Percentiles rank a stretch among this genome's conserved stretches.
These are phyloP conservation scores for Echeneis naucrates DNA, from an alignment of 2,797 vertebrate genomes.

Conservation along the genomic window DNA sequence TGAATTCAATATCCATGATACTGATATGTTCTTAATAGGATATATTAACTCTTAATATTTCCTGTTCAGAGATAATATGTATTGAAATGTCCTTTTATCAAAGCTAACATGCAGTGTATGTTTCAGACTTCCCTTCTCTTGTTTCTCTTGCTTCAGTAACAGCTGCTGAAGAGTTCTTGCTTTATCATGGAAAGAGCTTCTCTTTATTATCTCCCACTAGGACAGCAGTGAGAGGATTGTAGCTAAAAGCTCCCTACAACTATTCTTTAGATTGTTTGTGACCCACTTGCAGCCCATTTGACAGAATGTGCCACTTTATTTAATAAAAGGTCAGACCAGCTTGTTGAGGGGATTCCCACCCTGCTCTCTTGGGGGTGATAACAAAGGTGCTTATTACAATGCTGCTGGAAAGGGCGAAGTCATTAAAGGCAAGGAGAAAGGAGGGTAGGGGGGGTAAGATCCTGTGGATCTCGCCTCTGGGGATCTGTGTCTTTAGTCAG, in stretches of 20 bases:
- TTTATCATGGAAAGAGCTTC: neutral
- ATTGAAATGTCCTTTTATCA: neutral
- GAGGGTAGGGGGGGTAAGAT: neutral
- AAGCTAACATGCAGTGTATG: too few species aligned
- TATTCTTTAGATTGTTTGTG: neutral
- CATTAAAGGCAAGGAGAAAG: conserved; percentile 30
- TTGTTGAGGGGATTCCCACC: conserved; percentile 34
- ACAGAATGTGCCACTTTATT: conserved; percentile 15
- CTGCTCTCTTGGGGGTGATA: conserved; percentile 21
- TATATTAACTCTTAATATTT: too few species aligned
- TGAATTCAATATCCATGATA: neutral
- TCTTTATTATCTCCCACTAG: neutral
- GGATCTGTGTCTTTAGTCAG: conserved; percentile 40
- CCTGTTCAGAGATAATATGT: too few species aligned
- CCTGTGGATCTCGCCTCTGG: conserved; percentile 48
- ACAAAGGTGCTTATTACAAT: conserved; percentile 33
- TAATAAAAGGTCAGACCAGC: conserved; percentile 30
- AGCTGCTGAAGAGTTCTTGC: neutral
- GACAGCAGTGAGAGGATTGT: neutral
- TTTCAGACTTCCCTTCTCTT: neutral
- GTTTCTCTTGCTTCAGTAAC: neutral
- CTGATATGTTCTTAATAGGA: too few species aligned
- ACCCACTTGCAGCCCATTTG: conserved; percentile 4
- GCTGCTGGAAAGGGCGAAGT: conserved; percentile 48
- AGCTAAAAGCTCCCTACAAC: neutral